Conservation (phyloP, 2,113 vertebrate species). For the Tychaedon coryphoeus region DNA sequence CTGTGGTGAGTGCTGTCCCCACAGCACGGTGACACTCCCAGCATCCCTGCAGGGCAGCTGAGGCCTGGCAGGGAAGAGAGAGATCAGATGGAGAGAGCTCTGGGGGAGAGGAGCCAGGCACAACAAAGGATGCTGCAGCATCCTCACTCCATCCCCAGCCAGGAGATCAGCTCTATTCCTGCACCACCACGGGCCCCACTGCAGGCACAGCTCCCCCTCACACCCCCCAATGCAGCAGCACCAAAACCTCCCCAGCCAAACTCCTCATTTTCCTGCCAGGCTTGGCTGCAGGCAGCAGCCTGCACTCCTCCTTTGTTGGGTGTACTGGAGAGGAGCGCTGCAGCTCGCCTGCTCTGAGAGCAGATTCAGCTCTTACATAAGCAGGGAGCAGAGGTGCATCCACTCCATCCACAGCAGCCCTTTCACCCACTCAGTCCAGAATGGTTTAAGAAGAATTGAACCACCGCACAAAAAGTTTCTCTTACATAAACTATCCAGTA, state of each 20-base stretch:
- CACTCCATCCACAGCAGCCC: background rate
- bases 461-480: background rate
- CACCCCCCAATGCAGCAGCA: background rate
- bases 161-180: background rate
- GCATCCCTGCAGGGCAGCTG: background rate
- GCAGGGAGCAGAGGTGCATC: background rate
- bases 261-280: background rate
- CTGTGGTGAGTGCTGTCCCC: fast-evolving
- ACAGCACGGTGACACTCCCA: background rate
- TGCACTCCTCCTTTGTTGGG: background rate
- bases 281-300: background rate
- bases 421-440: background rate
- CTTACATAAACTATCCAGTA: background rate
- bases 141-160: background rate
- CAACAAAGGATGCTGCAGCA: conserved; percentile 10
- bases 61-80: conserved; percentile 1
- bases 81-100: conserved; percentile 4
- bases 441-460: background rate
- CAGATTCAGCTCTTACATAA: background rate
- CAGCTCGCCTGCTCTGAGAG: background rate
- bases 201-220: background rate
- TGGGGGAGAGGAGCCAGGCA: background rate
- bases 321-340: background rate
- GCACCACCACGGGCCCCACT: background rate
- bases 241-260: background rate